Base-by-base conservation (phyloP, 2,888 invertebrate genomes). In the Mythimna lalbum region DNA sequence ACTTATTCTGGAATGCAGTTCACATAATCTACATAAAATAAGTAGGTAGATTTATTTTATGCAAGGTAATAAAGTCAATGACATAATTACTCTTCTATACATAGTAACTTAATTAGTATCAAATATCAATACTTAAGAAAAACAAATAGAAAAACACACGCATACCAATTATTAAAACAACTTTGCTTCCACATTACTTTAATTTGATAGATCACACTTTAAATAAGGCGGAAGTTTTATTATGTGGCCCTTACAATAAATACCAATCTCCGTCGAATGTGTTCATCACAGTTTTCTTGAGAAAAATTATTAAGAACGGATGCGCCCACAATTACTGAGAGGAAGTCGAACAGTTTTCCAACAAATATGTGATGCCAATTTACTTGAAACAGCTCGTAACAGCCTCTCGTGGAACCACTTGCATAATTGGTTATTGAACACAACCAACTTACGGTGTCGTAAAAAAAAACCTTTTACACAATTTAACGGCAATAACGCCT, bases 321-420 rank as follows among this genome's bases (percentile, higher is more conserved):
- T 89, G 88, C 85, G 70, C 81, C 86, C 87, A 89, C 87, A 90
- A 92, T 92, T 90, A 92, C 77, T 68, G 78, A 83, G 79, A 86
- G 91, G 91, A 92, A 90, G 81, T 86, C 52, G 23, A 66, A 80
- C 74, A 64, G 80, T 85, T 87, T 85, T 82, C 84, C 76, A 73
- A 83, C 78, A 81, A 86, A 86, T 81, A 84, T 80, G 79, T 76
- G 82, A 81, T 67, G 77, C 82, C 82, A 82, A 83, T 82, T 83
- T 78, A 74, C 76, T 83, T 82, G 61, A 76, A 79, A 76, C 19
- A 47, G 36, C 78, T 69, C 64, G 65, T 63, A 60, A 74, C 63
- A 71, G 61, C 72, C 65, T 71, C 73, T 64, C 60, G 79, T 76
- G 61, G 78, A 71, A 83, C 79, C 63, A 79, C 79, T 74, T 62